A percentile compares a stretch with the other conserved stretches of the same genome.
Conservation (phyloP, 2,797 vertebrate species). For the Gymnopithys bicolor region DNA sequence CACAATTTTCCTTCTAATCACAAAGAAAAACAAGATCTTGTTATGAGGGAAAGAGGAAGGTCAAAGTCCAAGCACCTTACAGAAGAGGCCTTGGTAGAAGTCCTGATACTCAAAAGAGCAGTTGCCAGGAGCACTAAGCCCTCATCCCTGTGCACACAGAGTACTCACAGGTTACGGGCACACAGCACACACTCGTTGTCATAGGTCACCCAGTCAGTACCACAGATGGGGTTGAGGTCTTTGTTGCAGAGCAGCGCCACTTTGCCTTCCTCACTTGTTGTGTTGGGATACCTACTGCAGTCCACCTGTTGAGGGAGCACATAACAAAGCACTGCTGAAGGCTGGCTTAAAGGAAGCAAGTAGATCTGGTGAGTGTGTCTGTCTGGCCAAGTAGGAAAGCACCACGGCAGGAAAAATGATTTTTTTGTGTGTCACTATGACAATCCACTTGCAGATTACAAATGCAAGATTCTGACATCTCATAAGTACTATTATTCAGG, state of each 20-base stretch:
- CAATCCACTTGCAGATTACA: background rate
- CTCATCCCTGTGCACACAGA: rapidly evolving
- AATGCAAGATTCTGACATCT: background rate
- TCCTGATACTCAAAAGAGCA: background rate
- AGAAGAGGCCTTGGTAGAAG: background rate
- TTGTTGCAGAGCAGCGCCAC: background rate
- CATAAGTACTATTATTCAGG: background rate
- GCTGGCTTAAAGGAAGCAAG: background rate
- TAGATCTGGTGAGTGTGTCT: background rate
- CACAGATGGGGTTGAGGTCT: background rate
- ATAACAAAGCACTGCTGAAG: background rate
- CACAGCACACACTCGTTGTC: conserved; percentile 34
- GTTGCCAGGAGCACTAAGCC: background rate
- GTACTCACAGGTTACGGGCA: conserved; percentile 13
- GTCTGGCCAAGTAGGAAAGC: background rate
- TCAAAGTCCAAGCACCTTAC: background rate
- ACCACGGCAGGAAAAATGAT: background rate
- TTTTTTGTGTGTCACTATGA: background rate
- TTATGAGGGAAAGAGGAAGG: background rate
- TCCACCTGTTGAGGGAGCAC: conserved; percentile 8
- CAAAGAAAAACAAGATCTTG: background rate
- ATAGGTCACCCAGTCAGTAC: conserved; percentile 8
- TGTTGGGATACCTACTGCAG: conserved; percentile 49
- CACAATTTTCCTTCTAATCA: background rate
- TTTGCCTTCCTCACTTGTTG: conserved; percentile 25